Evolutionary conservation across 2,113 vertebrate genomes (phyloP).

Genomic region (Megaceryle torquata): DNA sequence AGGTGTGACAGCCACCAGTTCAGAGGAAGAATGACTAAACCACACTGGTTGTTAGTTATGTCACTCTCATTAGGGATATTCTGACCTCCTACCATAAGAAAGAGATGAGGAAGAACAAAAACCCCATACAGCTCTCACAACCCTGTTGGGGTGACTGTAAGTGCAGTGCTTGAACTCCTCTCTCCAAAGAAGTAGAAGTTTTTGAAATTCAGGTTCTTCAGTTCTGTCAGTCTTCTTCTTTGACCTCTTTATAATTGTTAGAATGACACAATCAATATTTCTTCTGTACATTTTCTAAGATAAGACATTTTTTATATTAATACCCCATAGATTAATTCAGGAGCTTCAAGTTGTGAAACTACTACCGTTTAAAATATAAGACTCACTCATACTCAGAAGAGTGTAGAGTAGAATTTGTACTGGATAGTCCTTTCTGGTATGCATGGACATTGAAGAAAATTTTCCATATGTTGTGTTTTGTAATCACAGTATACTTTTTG

Average conservation of each 20-base stretch:
- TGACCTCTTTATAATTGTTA: not conserved
- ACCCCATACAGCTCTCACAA: not conserved
- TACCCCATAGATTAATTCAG: not conserved
- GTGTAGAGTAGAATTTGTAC: not conserved
- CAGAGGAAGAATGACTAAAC: not conserved
- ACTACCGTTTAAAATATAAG: not conserved
- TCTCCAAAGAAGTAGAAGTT: not conserved
- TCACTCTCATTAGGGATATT: not conserved
- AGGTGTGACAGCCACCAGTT: not conserved
- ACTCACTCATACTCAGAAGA: not conserved
- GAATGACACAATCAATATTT: not conserved
- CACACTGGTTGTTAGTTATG: not conserved
- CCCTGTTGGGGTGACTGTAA: fast-evolving
- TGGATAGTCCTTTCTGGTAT: not conserved
- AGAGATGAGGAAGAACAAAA: not conserved
- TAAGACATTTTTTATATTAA: not conserved
- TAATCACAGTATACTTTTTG: not conserved
- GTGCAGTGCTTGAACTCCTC: not conserved
- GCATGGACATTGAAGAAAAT: not conserved
- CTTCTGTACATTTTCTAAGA: not conserved
- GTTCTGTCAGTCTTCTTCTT: not conserved
- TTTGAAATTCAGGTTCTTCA: not conserved
- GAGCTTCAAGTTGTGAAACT: not conserved
- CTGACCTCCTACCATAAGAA: not conserved
- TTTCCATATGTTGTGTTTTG: not conserved